Conservation (phyloP, 2,797 vertebrate species). For the Antrozous pallidus region DNA sequence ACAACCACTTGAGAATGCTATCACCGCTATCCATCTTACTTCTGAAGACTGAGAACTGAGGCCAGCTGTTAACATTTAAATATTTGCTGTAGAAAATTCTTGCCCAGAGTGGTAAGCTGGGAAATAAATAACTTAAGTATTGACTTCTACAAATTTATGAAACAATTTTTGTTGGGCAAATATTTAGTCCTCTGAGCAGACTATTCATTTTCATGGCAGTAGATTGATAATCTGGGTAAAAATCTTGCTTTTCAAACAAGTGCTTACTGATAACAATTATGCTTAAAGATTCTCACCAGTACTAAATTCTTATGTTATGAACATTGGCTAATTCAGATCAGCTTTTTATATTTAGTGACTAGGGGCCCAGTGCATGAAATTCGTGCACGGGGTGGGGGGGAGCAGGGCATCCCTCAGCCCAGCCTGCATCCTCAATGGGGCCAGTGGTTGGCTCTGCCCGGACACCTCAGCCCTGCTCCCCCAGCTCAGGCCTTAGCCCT, state of each 20-base stretch:
- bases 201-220: neutral
- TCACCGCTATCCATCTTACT: neutral
- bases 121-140: neutral
- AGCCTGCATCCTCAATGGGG: no score
- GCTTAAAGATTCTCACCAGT: neutral
- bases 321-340: neutral
- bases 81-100: neutral
- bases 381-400: no score
- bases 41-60: neutral
- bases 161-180: neutral
- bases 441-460: no score
- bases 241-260: neutral
- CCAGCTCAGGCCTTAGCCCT: no score
- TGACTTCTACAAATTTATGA: neutral
- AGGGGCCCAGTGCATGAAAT: no score
- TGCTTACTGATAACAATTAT: neutral
- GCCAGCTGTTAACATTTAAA: neutral
- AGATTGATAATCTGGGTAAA: neutral
- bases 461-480: no score
- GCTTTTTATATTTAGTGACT: neutral
- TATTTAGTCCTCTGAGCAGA: neutral
- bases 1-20: neutral
- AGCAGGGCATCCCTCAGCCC: no score
- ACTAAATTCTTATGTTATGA: neutral
- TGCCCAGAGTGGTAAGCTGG: neutral